Base-by-base conservation (phyloP, 2,113 vertebrate species). In the Aleadryas rufinucha region DNA sequence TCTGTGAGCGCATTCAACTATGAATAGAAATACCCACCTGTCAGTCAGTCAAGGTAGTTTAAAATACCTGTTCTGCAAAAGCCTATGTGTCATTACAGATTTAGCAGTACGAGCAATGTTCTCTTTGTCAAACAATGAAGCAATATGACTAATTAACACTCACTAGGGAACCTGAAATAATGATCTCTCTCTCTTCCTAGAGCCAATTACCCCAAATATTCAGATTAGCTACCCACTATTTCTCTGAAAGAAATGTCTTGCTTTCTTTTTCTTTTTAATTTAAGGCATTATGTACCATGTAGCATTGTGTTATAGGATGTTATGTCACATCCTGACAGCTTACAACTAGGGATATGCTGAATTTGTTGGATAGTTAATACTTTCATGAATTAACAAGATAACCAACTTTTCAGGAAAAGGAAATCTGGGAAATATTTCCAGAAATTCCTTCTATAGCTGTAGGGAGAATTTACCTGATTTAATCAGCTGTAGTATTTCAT, bases 161-260 rank as follows among this genome's bases (percentile, higher is more conserved):
- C 98, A 94, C 98, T 97, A 66, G 98, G 98, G 98, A 98, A 97
- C 91, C 96, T 95, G 97, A 97, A 98, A 98, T 98, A 98, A 98
- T 97, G 98, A 98, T 97, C 93, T 97, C 96, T 97, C 92, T 96
- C 96, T 96, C 76, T 98, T 98, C 97, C 97, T 96, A 95, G 96
- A 98, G 97, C 98, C 98, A 98, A 98, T 98, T 98, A 98, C 97
- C 95, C 97, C 98, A 98, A 98, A 98, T 98, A 98, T 98, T 98
- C 98, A 98, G 97, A 98, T 98, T 97, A 98, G 89, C 95, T 97
- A 97, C 96, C 96, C 96, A 97, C 97, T 97, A 91, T 95, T 97
- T 97, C 97, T 96, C 96, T 96, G 97, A 98, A 97, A 97, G 95
- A 94, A 97, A 96, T 97, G 97, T 97, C 97, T 98, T 95, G 89